phyloP scores from a whole-genome alignment of 2,113 vertebrate genomes.

The Ceyx melanurus region DNA sequence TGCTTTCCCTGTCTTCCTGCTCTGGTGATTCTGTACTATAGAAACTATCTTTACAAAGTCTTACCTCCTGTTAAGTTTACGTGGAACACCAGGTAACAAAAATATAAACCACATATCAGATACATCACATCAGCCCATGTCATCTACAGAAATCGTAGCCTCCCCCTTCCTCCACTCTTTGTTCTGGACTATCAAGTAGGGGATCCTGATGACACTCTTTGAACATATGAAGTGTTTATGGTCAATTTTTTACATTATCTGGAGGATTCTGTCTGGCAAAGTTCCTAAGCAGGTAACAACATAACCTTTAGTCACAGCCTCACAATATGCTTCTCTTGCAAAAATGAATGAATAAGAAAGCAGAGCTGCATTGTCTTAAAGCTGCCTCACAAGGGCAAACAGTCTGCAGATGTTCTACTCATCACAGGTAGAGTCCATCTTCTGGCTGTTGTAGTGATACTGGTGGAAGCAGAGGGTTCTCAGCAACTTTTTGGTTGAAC shows the following conservation, averaged over 20 bases:
- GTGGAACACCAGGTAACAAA: neutral
- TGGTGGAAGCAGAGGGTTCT: neutral
- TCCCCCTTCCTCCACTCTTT: neutral
- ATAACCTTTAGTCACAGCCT: constrained; percentile 1
- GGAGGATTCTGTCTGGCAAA: constrained; percentile 27
- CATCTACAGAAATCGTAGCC: neutral
- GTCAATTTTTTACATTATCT: neutral
- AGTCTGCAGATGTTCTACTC: neutral
- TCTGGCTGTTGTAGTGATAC: neutral
- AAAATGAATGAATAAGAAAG: constrained; percentile 4
- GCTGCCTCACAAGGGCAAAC: neutral
- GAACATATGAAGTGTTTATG: constrained; percentile 46
- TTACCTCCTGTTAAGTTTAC: neutral
- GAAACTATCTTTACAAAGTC: neutral
- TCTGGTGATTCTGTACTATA: neutral
- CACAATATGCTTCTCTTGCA: neutral
- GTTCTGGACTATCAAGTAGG: neutral
- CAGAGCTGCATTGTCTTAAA: neutral
- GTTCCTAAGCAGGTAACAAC: constrained; percentile 9
- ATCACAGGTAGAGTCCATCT: neutral
- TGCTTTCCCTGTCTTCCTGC: neutral
- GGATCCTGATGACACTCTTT: neutral
- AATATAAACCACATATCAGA: neutral
- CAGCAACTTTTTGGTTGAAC: neutral
- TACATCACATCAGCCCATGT: neutral